Conservation (phyloP, 2,113 vertebrate species). For the Burhinus bistriatus region DNA sequence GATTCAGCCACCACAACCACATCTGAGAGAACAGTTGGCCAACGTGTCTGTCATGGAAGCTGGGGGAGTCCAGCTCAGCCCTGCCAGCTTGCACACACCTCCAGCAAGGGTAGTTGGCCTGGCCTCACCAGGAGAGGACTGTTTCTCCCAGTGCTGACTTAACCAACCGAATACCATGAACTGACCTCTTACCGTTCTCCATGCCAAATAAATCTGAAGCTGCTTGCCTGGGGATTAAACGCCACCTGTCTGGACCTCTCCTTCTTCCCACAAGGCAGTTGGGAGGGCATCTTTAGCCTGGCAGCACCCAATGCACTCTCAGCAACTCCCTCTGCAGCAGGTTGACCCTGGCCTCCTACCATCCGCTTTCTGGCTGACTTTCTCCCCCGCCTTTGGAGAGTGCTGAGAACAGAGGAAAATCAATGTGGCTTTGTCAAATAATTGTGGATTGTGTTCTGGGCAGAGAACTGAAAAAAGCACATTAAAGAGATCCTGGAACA, state of each 20-base stretch:
- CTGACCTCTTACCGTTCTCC: background rate
- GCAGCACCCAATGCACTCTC: background rate
- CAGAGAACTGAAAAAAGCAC: background rate
- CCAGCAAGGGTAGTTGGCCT: background rate
- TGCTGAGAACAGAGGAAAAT: background rate
- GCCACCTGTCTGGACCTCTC: background rate
- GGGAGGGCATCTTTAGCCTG: fast-evolving
- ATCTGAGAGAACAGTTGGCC: background rate
- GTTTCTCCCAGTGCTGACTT: background rate
- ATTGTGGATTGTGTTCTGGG: background rate
- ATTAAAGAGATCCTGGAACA: background rate
- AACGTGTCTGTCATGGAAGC: background rate
- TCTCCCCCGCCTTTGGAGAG: background rate
- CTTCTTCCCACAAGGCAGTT: background rate
- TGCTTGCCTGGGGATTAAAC: background rate
- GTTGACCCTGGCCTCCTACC: background rate
- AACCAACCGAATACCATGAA: background rate
- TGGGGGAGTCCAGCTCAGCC: background rate
- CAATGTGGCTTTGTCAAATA: background rate
- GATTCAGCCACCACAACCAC: background rate
- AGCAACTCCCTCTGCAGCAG: background rate
- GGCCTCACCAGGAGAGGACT: background rate
- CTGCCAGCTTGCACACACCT: fast-evolving
- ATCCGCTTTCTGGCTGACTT: background rate
- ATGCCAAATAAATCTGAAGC: background rate